phyloP scores from a whole-genome alignment of 2,888 invertebrate species.

The Melieria crassipennis region DNA sequence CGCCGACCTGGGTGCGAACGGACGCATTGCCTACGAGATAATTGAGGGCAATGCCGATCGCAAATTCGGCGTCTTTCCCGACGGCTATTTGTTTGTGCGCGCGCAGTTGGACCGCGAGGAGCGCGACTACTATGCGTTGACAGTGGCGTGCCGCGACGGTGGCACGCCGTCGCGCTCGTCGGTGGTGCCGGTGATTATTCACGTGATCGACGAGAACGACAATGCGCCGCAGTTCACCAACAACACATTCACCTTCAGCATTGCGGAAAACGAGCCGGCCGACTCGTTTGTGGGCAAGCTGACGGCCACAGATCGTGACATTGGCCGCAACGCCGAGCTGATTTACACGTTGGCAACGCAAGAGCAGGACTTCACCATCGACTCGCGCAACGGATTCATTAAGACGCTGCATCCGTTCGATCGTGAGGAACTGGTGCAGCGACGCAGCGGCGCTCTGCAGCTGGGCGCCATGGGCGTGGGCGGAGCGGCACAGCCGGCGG shows the following conservation, averaged over 20 bases:
- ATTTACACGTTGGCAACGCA: conserved; percentile 80
- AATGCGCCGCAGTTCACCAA: conserved; percentile 93
- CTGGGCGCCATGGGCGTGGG: background rate
- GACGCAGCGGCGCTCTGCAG: conserved; percentile 37
- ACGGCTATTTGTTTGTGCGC: conserved; percentile 90
- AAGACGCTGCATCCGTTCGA: conserved; percentile 88
- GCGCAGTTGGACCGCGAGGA: conserved; percentile 88
- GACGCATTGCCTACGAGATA: conserved; percentile 82
- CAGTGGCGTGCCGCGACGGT: conserved; percentile 84
- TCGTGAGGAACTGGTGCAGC: conserved; percentile 83
- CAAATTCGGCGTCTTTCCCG: conserved; percentile 94
- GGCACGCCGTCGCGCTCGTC: conserved; percentile 83
- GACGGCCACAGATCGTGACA: conserved; percentile 88
- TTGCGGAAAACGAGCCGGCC: conserved; percentile 87
- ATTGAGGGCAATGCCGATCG: conserved; percentile 85
- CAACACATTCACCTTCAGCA: conserved; percentile 87
- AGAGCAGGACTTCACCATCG: conserved; percentile 86
- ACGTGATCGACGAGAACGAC: conserved; percentile 96
- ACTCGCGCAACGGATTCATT: conserved; percentile 90
- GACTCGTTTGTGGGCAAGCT: conserved; percentile 93
- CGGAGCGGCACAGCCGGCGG: conserved; percentile 7
- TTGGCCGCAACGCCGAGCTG: conserved; percentile 90
- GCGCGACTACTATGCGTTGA: conserved; percentile 89
- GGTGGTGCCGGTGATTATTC: conserved; percentile 89
- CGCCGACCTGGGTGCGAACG: conserved; percentile 84